A percentile compares a stretch with the other conserved stretches of the same genome.
These are phyloP conservation scores for Carassius gibelio DNA, from an alignment of 2,113 vertebrate species.

Conservation along the genomic window DNA sequence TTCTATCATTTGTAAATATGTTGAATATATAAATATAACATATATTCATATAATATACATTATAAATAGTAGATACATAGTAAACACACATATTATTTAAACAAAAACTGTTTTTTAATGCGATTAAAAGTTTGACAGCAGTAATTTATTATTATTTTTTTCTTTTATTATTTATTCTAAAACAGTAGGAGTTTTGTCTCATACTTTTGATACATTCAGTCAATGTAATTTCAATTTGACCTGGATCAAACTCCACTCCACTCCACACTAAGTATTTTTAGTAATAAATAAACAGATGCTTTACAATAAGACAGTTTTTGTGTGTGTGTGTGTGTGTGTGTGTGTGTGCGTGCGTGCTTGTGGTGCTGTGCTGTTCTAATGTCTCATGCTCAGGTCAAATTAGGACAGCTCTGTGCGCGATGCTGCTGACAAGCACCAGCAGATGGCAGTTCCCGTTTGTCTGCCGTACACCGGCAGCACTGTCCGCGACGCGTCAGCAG, in stretches of 20 bases:
- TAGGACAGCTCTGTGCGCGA: neutral
- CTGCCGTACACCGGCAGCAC: neutral
- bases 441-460: neutral
- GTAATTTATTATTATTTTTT: neutral
- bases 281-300: neutral
- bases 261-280: neutral
- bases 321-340: too few relatives aligned
- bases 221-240: neutral
- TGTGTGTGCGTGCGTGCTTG: too few relatives aligned
- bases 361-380: neutral
- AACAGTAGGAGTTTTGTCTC: neutral
- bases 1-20: too few relatives aligned
- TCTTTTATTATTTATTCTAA: neutral
- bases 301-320: neutral
- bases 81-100: too few relatives aligned
- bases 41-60: too few relatives aligned
- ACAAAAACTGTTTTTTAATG: too few relatives aligned
- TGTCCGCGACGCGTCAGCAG: conserved; percentile 7
- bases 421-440: neutral
- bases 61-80: too few relatives aligned
- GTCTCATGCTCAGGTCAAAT: neutral
- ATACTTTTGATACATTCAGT: neutral
- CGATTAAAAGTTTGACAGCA: too few relatives aligned
- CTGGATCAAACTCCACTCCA: neutral
- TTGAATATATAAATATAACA: too few relatives aligned